Conservation (phyloP, 2,797 vertebrate species). For the Gobionotothen gibberifrons region DNA sequence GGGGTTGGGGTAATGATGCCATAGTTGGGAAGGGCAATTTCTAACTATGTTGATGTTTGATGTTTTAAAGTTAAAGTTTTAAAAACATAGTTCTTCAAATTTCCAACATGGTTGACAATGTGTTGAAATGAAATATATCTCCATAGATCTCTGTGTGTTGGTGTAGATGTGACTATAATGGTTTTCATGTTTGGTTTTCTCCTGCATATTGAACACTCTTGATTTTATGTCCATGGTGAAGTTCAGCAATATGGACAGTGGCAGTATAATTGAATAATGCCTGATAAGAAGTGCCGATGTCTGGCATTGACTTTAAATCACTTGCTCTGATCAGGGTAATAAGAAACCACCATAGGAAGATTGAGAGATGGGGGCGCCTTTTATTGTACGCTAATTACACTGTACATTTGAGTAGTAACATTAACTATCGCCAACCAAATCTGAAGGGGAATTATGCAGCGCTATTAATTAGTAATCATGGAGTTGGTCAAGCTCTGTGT, state of each 20-base stretch:
- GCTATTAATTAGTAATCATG: slow-evolving; percentile 64
- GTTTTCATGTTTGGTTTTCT: background rate
- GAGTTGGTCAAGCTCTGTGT: slow-evolving; percentile 51
- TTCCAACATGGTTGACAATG: background rate
- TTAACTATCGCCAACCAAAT: slow-evolving; percentile 59
- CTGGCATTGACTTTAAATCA: slow-evolving; percentile 51
- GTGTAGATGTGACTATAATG: background rate
- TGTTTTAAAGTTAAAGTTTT: too few species aligned
- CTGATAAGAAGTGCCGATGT: slow-evolving; percentile 17
- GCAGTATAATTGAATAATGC: slow-evolving; percentile 42
- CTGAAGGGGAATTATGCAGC: slow-evolving; percentile 73
- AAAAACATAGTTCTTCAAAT: background rate
- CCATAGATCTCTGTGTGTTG: background rate
- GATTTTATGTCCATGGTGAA: slow-evolving; percentile 29
- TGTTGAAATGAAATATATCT: background rate
- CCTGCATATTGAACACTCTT: background rate
- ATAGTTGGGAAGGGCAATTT: too few species aligned
- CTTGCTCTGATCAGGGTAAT: slow-evolving; percentile 58
- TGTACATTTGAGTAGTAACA: slow-evolving; percentile 66
- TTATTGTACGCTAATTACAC: slow-evolving; percentile 72
- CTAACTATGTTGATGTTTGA: too few species aligned
- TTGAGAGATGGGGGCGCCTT: slow-evolving; percentile 47
- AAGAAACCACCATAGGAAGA: slow-evolving; percentile 53
- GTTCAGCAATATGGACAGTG: slow-evolving; percentile 38
- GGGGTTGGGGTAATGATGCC: too few species aligned